phyloP scores from a whole-genome alignment of 2,888 invertebrate genomes.

The Heteromurus nitidus region DNA sequence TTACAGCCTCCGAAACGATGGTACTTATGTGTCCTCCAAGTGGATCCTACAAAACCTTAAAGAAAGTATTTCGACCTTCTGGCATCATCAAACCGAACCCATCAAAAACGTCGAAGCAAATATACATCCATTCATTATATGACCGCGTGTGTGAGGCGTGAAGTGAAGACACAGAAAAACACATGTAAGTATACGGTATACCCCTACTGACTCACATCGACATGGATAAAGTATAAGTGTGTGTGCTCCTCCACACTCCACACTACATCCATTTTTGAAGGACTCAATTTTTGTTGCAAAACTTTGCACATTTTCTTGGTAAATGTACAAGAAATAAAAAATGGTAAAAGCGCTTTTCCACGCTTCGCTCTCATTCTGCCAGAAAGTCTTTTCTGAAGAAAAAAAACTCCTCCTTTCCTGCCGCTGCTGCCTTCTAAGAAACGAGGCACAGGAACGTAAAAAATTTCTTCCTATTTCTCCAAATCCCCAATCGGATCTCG shows the following conservation, averaged over 20 bases:
- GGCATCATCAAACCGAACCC: slow-evolving; percentile 42
- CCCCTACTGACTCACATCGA: too few species aligned
- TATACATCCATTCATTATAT: too few species aligned
- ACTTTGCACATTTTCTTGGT: slow-evolving; percentile 60
- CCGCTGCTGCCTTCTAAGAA: not conserved
- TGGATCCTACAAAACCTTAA: not conserved
- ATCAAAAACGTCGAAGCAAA: slow-evolving; percentile 29
- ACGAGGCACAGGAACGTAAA: slow-evolving; percentile 16
- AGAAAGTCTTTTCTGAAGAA: slow-evolving; percentile 20
- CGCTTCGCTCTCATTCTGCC: slow-evolving; percentile 1
- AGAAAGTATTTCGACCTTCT: slow-evolving; percentile 41
- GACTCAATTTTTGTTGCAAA: slow-evolving; percentile 55
- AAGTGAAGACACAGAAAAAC: too few species aligned
- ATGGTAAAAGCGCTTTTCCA: slow-evolving; percentile 28
- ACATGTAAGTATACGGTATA: too few species aligned
- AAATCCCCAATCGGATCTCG: slow-evolving; percentile 49
- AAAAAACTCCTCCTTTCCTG: slow-evolving; percentile 2
- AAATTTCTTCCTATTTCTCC: slow-evolving; percentile 53
- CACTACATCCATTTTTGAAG: too few species aligned
- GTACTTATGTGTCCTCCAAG: not conserved
- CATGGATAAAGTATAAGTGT: too few species aligned
- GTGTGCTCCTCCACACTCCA: too few species aligned
- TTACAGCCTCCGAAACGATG: slow-evolving; percentile 10
- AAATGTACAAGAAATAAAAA: slow-evolving; percentile 55
- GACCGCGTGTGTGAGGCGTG: too few species aligned